Evolutionary conservation across 2,888 invertebrate genomes (phyloP), one percentile per base, ranked within the genome.

Genomic region (Dicyrtoma fusca): DNA sequence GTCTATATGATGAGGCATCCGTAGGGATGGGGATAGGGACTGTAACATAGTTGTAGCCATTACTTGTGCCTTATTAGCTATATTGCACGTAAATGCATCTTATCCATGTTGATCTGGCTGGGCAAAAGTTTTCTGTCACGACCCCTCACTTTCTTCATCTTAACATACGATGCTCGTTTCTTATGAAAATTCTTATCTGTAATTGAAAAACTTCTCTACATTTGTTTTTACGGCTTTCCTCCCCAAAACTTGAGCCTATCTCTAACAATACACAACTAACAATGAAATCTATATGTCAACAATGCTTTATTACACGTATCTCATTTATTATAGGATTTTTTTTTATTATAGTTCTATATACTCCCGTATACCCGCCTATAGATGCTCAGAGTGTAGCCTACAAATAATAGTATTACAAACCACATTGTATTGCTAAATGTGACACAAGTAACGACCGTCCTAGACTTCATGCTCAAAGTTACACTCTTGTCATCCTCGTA

Each of bases 161-260:
- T 65, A 47, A 47, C 10, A 49, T 64, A 47, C 23, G 1, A 49
- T 5, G 23, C 51, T 47, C 66, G 53, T 53, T 55, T 68, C 66
- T 68, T 68, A 68, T 55, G 55, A 71, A 64, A 63, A 64, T 64
- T 63, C 71, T 71, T 71, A 71, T 71, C 71, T 71, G 71, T 71
- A 71, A 71, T 71, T 71, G 71, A 71, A 71, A 71, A 71, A 71
- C 55, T 71, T 70, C 49, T 63, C 63, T 57, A 55, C 63, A 71
- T 64, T 71, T 64, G 63, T 71, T 71, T 71, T 71, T 71, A 71
- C 71, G 61, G 53, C 63, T 44, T 34, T 69, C 14, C 42, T 34
- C 55, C 11, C 44, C 3, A 34, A 34, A 34, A 34, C 34, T 34
- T 21, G n/a, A 3, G 14, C n/a, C 34, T 6, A 34, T 23, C 34